phyloP scores from a whole-genome alignment of 2,113 vertebrate genomes.

The Petroica traversi region DNA sequence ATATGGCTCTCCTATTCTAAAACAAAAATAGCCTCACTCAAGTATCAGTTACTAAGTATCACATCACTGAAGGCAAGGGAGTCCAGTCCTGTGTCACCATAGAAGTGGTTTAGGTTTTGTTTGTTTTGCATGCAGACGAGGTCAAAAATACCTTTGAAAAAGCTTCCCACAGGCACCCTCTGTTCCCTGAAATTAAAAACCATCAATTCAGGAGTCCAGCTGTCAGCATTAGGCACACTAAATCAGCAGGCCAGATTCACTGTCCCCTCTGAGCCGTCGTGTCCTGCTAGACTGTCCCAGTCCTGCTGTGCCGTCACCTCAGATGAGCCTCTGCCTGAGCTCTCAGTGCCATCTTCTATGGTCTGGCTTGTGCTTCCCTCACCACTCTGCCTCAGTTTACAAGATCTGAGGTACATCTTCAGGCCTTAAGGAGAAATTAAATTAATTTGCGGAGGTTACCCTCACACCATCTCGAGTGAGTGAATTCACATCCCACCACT shows the following conservation, averaged over 20 bases:
- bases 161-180: neutral
- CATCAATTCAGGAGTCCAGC: neutral
- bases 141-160: constrained; percentile 7
- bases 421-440: neutral
- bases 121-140: neutral
- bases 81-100: neutral
- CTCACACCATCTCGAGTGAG: neutral
- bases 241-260: neutral
- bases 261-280: neutral
- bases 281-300: rapidly evolving
- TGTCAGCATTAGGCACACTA: neutral
- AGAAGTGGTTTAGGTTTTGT: neutral
- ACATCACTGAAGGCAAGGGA: neutral
- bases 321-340: neutral
- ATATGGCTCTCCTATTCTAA: neutral
- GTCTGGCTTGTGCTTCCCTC: neutral
- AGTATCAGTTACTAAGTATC: neutral
- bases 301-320: neutral
- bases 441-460: neutral
- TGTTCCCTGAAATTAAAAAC: neutral
- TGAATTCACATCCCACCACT: neutral
- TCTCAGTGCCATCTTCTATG: neutral
- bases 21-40: neutral
- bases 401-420: neutral
- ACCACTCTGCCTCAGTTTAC: neutral